A percentile compares a stretch with the other conserved stretches of the same genome.
Evolutionary conservation across 2,888 invertebrate genomes (phyloP).

Genomic region (Spisula subtruncata): DNA sequence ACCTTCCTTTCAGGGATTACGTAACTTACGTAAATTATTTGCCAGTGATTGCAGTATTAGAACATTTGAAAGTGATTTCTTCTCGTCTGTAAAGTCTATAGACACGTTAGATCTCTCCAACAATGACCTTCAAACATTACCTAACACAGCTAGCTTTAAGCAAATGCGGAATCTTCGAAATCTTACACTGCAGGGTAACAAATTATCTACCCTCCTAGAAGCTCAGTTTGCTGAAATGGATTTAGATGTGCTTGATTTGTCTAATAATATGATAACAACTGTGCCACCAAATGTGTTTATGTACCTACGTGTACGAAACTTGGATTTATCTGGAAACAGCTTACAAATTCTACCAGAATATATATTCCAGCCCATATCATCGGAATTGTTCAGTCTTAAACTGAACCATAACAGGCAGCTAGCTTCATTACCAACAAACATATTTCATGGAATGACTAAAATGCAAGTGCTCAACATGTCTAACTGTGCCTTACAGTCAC

Average conservation of each 20-base stretch:
- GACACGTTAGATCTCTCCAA: constrained; percentile 76
- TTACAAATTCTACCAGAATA: constrained; percentile 70
- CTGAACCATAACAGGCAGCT: constrained; percentile 78
- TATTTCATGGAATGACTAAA: constrained; percentile 75
- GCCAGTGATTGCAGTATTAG: constrained; percentile 75
- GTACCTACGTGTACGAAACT: constrained; percentile 68
- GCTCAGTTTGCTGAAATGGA: constrained; percentile 77
- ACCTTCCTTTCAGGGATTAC: constrained; percentile 74
- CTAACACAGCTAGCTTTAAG: constrained; percentile 70
- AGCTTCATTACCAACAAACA: constrained; percentile 62
- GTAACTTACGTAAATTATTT: constrained; percentile 71
- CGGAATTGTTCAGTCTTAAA: constrained; percentile 73
- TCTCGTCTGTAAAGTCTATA: constrained; percentile 70
- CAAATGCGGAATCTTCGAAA: constrained; percentile 70
- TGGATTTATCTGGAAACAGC: constrained; percentile 80
- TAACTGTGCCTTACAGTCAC: constrained; percentile 72
- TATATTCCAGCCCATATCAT: constrained; percentile 74
- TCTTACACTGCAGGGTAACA: constrained; percentile 77
- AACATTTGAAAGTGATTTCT: constrained; percentile 76
- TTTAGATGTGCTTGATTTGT: constrained; percentile 76
- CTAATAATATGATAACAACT: constrained; percentile 76
- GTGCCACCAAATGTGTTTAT: constrained; percentile 72
- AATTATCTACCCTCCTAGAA: constrained; percentile 68
- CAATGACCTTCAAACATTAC: constrained; percentile 76
- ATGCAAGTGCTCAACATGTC: constrained; percentile 80